These are phyloP conservation scores for Drosophila cracens DNA, from an alignment of 2,888 invertebrate genomes.

Conservation along the genomic window DNA sequence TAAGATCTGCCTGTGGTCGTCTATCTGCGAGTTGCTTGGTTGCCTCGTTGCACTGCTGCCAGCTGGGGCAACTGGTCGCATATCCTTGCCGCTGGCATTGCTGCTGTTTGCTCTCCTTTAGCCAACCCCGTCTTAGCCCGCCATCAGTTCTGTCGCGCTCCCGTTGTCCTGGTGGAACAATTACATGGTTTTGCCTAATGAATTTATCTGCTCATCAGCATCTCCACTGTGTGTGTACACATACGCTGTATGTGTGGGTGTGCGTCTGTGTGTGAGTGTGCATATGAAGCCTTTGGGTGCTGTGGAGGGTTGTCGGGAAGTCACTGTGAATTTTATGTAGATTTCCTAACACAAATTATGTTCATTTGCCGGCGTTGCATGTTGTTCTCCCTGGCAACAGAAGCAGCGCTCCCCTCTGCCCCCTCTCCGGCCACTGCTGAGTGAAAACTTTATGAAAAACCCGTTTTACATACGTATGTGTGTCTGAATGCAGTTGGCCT, in stretches of 20 bases:
- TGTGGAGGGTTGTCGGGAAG: constrained; percentile 16
- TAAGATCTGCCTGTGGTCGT: constrained; percentile 73
- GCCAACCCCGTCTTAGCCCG: constrained; percentile 26
- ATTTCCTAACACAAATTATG: constrained; percentile 84
- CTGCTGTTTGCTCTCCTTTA: constrained; percentile 27
- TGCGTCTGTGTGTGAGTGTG: constrained; percentile 15
- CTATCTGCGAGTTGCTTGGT: constrained; percentile 31
- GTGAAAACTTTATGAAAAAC: constrained; percentile 74
- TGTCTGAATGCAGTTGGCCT: constrained; percentile 12
- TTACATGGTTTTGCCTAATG: constrained; percentile 85
- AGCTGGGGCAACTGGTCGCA: constrained; percentile 53
- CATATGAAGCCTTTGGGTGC: constrained; percentile 19
- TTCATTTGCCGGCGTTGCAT: constrained; percentile 76
- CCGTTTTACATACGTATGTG: constrained; percentile 29
- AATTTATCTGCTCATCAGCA: constrained; percentile 85
- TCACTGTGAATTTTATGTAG: constrained; percentile 83
- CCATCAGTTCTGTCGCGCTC: constrained; percentile 59
- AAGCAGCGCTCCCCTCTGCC: neutral
- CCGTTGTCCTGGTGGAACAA: constrained; percentile 82
- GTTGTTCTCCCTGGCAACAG: constrained; percentile 51
- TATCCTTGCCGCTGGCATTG: constrained; percentile 40
- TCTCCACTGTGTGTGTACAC: constrained; percentile 54
- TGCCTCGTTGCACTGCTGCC: constrained; percentile 41
- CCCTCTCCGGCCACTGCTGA: constrained; percentile 10
- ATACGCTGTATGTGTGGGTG: constrained; percentile 18